These are phyloP conservation scores for Oryzias woworae DNA, from an alignment of 2,113 vertebrate genomes.

Conservation along the genomic window DNA sequence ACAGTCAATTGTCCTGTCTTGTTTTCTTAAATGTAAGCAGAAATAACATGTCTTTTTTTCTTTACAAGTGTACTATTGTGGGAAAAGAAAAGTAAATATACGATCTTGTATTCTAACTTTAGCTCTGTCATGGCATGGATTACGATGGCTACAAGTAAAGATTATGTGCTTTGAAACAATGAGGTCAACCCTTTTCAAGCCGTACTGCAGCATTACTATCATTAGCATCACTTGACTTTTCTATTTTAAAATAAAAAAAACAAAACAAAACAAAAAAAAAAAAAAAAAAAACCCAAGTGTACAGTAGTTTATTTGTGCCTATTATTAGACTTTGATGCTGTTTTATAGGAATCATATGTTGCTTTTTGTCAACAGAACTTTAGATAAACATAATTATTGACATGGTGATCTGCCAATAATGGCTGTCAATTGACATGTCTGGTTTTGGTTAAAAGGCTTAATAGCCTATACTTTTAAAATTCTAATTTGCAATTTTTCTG, in stretches of 20 bases:
- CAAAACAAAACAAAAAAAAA: no score
- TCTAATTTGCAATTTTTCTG: no score
- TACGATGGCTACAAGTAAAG: not conserved
- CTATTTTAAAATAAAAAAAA: not conserved
- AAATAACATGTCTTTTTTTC: not conserved
- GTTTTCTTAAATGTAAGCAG: not conserved
- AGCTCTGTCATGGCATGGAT: not conserved
- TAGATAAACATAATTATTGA: no score
- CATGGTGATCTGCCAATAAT: no score
- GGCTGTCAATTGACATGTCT: no score
- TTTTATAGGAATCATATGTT: no score
- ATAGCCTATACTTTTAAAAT: no score
- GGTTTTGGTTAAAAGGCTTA: no score
- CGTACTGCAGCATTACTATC: slow-evolving; percentile 1
- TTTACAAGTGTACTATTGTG: not conserved
- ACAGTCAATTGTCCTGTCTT: not conserved
- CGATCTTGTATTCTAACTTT: slow-evolving; percentile 1
- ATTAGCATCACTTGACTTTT: slow-evolving; percentile 2
- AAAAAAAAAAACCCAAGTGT: no score
- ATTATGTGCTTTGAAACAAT: slow-evolving; percentile 5
- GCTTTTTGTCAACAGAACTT: no score
- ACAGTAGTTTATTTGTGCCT: no score
- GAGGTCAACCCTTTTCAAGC: slow-evolving; percentile 1
- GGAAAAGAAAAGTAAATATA: not conserved
- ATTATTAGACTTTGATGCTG: no score